A percentile compares a stretch with the other conserved stretches of the same genome.
Evolutionary conservation across 2,888 invertebrate genomes (phyloP).

Genomic region (Hyppa rectilinea): DNA sequence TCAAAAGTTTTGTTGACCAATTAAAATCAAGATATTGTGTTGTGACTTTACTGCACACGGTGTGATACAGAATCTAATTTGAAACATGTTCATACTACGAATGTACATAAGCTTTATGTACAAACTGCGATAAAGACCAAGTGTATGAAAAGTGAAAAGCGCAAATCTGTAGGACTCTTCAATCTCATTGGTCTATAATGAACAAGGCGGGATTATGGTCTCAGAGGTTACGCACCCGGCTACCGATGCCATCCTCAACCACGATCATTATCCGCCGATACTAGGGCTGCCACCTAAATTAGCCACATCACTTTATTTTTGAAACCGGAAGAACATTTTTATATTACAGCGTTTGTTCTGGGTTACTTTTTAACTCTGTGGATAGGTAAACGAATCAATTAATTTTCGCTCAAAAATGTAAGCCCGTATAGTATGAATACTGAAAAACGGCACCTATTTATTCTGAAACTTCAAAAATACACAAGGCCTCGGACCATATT

Average conservation of each 20-base stretch:
- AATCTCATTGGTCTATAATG: constrained; percentile 84
- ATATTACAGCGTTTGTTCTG: not conserved
- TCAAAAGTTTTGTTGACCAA: not conserved
- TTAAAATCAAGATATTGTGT: not conserved
- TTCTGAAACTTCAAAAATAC: not conserved
- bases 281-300: constrained; percentile 67
- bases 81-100: no score
- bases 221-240: constrained; percentile 74
- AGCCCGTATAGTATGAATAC: not conserved
- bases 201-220: constrained; percentile 84
- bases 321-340: not conserved
- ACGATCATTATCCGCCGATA: constrained; percentile 69
- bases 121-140: constrained; percentile 15
- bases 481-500: constrained; percentile 32
- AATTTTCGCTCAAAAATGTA: not conserved
- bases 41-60: no score
- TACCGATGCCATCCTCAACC: constrained; percentile 68
- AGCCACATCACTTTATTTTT: not conserved
- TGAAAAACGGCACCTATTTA: not conserved
- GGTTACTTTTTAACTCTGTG: not conserved
- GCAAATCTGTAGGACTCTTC: constrained; percentile 78
- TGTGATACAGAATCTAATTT: no score
- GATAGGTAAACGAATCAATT: not conserved
- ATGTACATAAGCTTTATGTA: not conserved
- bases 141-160: constrained; percentile 62